Base-by-base conservation (phyloP, 2,888 invertebrate species). In the Callinectes sapidus region DNA sequence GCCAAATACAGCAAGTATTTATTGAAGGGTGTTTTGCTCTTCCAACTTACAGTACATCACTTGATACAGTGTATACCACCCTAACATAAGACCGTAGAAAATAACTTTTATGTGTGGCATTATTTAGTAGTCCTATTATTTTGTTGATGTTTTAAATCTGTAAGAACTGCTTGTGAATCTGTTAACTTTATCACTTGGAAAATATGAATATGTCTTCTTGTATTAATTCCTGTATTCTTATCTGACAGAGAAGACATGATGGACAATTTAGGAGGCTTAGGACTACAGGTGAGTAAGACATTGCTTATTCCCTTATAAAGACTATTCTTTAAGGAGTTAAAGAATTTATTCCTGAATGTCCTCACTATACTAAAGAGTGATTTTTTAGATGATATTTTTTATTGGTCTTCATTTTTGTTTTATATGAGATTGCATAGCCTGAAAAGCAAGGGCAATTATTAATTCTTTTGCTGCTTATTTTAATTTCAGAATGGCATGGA, bases 191-290 rank as follows among this genome's bases (percentile, higher is more conserved):
- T 13, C 18, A 81, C 16, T 81, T 35, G 32, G 3, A 35, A 81
- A 87, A 48, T 48, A 13, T 2, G 23, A 23, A 35, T 32, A 8
- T 16, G 86, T 35, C 14, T 0, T 35, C 2, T 28, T 87, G 23
- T 87, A 28, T 32, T 81, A 35, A 14, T 23, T 10, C 39, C 87
- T 86, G 71, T 0, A 28, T 71, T 87, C 77, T 88, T 66, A 10
- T 77, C 91, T 92, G 91, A 32, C 94, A 94, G 94, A 91, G 92
- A 94, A 71, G 92, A 94, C 88, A 92, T 92, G 94, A 91, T 94
- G 89, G 94, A 94, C 90, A 94, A 94, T 61, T 55, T 94, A 42
- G 92, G 91, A 81, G 92, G 92, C 71, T 87, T 94, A 87, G 94
- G 92, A 23, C 87, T 94, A 61, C 94, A 94, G 92, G 94, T 94